Evolutionary conservation across 2,888 invertebrate species (phyloP).

Genomic region (Geophilus truncorum): DNA sequence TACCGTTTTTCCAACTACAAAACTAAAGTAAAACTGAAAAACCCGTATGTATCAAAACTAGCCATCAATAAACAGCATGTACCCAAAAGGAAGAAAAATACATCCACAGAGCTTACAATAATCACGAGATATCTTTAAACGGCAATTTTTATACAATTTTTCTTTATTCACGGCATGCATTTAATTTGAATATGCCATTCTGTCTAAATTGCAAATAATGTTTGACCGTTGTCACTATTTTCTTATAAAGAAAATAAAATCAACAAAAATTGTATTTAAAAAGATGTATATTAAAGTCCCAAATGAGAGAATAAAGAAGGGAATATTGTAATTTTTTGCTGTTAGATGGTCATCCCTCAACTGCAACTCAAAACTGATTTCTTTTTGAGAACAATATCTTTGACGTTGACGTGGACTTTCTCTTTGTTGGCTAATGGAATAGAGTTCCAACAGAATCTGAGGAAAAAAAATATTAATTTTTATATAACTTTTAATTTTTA

Average conservation of each 20-base stretch:
- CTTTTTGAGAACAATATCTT: constrained; percentile 67
- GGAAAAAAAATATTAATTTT: constrained; percentile 13
- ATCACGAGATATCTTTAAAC: neutral
- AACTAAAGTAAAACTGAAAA: constrained; percentile 12
- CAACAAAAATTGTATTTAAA: neutral
- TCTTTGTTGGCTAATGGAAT: constrained; percentile 71
- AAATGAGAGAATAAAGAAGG: neutral
- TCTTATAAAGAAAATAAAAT: constrained; percentile 7
- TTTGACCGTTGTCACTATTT: constrained; percentile 18
- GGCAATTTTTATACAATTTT: neutral
- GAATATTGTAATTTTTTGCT: neutral
- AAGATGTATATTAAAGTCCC: neutral
- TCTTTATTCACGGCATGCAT: neutral
- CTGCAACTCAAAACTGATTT: constrained; percentile 53
- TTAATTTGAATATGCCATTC: neutral
- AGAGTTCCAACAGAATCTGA: constrained; percentile 69
- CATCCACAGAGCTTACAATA: neutral
- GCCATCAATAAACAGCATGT: constrained; percentile 9
- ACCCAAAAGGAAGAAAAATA: neutral
- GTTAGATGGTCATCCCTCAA: too few relatives aligned
- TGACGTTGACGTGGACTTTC: constrained; percentile 71
- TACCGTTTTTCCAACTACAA: constrained; percentile 23
- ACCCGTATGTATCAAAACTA: constrained; percentile 27
- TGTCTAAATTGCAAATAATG: constrained; percentile 13
- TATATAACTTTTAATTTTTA: neutral